Evolutionary conservation across 2,113 vertebrate genomes (phyloP), one percentile per base, ranked within the genome.

Genomic region (Hyperopisus bebe): DNA sequence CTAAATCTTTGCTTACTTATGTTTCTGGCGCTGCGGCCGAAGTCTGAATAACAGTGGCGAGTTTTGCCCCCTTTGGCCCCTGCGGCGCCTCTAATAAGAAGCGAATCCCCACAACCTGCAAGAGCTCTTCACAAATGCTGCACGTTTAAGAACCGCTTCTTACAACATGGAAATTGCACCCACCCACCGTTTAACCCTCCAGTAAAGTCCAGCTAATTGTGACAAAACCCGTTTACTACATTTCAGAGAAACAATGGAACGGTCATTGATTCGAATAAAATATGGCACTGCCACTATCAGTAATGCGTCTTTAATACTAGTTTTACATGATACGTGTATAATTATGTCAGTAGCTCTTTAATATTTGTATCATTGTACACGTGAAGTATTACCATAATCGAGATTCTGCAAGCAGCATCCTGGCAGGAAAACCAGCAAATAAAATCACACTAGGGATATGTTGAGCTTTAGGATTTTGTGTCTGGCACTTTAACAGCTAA

Each of bases 191-290:
- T 80, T 50, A 50, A 80, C 46, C 88, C 62, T 19, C 10, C 5
- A 89, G 44, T 80, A 89, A 47, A 89, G 74, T 80, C 74, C 74
- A 80, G 74, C 31, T 80, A 80, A 80, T 80, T 80, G 46, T 51
- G 21, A 2, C 10, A 31, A 6, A 31, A 31, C 13, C 10, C 17
- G 19, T 89, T 80, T 80, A 80, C 35, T 80, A 42, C 17, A 80
- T 80, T 80, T 80, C 74, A 80, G 39, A 15, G 15, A 42, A 80
- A 80, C 74, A 80, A 42, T 80, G 15, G 35, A 42, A 39, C 74
- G 35, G 31, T 17, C 13, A 80, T 80, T 6, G 74, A 42, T 80
- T 80, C 74, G 5, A 80, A 80, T 80, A 80, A 80, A 80, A 80
- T 80, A 80, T 19, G 35, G 35, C 74, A 42, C 31, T 19, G 13